Percentiles rank a stretch among this genome's conserved stretches.
phyloP scores from a whole-genome alignment of 2,797 vertebrate species.

The Enteromius paludinosus region DNA sequence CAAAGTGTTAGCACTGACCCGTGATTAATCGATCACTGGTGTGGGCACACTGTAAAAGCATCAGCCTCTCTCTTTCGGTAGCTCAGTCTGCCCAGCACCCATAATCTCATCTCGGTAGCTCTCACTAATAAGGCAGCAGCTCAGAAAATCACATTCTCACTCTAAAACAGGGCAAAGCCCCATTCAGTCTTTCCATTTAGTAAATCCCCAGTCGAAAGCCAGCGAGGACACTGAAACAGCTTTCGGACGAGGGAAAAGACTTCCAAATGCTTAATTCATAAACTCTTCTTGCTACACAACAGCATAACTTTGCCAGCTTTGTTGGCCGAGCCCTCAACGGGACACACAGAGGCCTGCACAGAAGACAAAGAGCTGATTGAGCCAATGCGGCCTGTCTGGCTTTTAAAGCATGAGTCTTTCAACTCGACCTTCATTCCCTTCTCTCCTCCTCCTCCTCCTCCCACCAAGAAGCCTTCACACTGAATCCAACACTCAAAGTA shows the following conservation, averaged over 20 bases:
- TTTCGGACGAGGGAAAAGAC: conserved; percentile 40
- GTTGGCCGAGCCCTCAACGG: conserved; percentile 68
- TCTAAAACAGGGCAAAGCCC: background rate
- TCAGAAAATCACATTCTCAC: conserved; percentile 57
- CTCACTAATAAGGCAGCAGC: conserved; percentile 40
- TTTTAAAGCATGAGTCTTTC: conserved; percentile 62
- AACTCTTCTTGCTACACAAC: conserved; percentile 73
- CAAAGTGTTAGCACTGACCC: conserved; percentile 75
- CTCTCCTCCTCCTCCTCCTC: conserved; percentile 53
- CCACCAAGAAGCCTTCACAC: conserved; percentile 57
- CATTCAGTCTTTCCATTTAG: conserved; percentile 64
- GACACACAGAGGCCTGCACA: conserved; percentile 69
- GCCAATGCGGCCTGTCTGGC: conserved; percentile 50
- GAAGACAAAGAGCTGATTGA: conserved; percentile 83
- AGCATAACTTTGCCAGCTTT: conserved; percentile 80
- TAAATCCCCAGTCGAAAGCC: conserved; percentile 61
- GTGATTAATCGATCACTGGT: conserved; percentile 74
- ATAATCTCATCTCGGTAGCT: conserved; percentile 8
- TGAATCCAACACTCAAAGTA: conserved; percentile 58
- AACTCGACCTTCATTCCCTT: conserved; percentile 73
- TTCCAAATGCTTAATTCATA: conserved; percentile 75
- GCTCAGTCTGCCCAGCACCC: background rate
- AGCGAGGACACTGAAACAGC: conserved; percentile 59
- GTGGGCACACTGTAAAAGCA: conserved; percentile 60
- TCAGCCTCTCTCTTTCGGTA: conserved; percentile 38